phyloP scores from a whole-genome alignment of 2,113 vertebrate species.

The Sinosuthora webbiana region DNA sequence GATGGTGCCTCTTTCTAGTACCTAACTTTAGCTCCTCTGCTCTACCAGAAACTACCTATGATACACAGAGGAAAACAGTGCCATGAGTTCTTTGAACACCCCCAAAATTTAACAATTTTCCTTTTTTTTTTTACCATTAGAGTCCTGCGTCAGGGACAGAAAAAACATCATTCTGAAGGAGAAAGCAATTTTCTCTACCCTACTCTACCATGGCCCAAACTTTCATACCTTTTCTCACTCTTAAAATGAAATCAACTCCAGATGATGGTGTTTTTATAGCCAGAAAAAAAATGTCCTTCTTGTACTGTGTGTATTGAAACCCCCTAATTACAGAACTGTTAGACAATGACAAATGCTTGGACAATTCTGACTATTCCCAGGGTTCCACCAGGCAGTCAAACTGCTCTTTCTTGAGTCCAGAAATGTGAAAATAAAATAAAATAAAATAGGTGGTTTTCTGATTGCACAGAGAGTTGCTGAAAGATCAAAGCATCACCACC shows the following conservation, averaged over 20 bases:
- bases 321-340: conserved; percentile 13
- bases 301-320: not conserved
- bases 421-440: not conserved
- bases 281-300: not conserved
- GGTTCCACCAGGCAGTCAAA: not conserved
- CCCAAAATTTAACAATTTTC: not conserved
- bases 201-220: not conserved
- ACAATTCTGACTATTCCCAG: not conserved
- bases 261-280: not conserved
- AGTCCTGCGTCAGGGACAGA: not conserved
- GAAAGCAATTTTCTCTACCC: not conserved
- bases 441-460: not conserved
- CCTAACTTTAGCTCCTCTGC: not conserved
- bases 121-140: not conserved
- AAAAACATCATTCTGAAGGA: not conserved
- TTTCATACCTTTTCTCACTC: not conserved
- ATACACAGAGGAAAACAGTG: not conserved
- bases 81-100: not conserved
- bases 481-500: conserved; percentile 18
- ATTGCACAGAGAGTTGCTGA: not conserved
- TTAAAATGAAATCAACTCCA: not conserved
- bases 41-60: not conserved
- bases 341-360: conserved; percentile 7
- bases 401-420: not conserved
- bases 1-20: not conserved